Conservation (phyloP, 1,140 invertebrate genomes). For the Coptotermes formosanus region DNA sequence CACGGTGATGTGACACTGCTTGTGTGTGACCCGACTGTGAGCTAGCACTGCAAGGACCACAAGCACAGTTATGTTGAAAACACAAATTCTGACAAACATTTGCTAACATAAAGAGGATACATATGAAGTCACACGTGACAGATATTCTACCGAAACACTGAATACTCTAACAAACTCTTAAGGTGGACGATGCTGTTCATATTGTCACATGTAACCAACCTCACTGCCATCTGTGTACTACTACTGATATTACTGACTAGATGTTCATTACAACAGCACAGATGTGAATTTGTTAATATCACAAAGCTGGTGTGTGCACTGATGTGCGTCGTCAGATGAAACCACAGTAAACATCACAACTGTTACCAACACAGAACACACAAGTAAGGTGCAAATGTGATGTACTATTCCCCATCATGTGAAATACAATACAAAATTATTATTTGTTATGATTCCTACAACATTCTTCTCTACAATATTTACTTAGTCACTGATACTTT, state of each 20-base stretch:
- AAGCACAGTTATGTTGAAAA: neutral
- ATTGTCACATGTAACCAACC: neutral
- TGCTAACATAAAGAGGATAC: neutral
- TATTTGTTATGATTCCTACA: neutral
- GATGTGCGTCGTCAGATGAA: neutral
- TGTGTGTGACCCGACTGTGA: no score
- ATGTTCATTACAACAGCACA: neutral
- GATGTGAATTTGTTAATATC: neutral
- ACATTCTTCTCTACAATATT: neutral
- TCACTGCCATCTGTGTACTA: neutral
- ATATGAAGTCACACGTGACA: neutral
- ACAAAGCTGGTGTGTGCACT: neutral
- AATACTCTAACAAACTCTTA: neutral
- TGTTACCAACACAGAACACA: neutral
- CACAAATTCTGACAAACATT: neutral
- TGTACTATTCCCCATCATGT: no score
- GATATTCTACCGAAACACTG: neutral
- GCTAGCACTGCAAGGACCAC: no score
- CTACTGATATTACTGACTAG: neutral
- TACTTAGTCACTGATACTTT: neutral
- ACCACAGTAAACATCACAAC: no score
- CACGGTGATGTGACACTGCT: no score
- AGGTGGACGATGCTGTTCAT: slow-evolving; percentile 2
- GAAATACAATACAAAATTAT: neutral
- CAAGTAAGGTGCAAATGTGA: neutral